A percentile compares a stretch with the other conserved stretches of the same genome.
phyloP scores from a whole-genome alignment of 2,888 invertebrate genomes.

The Eupithecia vulgata region DNA sequence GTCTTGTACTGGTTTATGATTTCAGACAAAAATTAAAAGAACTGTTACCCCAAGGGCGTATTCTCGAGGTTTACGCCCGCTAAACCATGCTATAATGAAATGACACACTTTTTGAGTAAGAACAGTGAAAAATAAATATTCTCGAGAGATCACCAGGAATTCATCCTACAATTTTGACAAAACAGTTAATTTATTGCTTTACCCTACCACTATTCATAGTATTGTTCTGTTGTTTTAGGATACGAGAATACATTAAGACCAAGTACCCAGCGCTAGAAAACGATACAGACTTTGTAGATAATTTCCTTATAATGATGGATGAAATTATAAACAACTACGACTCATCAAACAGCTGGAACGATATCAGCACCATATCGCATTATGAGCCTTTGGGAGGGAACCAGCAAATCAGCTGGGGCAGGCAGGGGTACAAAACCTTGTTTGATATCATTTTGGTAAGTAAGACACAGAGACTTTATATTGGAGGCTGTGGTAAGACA shows the following conservation, averaged over 20 bases:
- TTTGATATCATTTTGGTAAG: conserved; percentile 60
- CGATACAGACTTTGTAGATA: conserved; percentile 55
- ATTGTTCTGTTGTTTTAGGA: conserved; percentile 12
- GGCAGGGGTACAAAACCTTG: conserved; percentile 60
- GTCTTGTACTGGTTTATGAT: no score
- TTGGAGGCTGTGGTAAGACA: no score
- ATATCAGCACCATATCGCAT: conserved; percentile 52
- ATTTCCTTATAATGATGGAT: conserved; percentile 56
- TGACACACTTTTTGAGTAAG: no score
- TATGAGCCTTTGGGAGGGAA: conserved; percentile 57
- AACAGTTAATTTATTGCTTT: no score
- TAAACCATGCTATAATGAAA: no score
- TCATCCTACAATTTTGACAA: no score
- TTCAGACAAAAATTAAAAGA: no score
- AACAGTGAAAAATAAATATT: no score
- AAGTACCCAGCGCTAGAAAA: conserved; percentile 51
- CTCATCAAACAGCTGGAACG: conserved; percentile 62
- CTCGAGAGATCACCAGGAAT: no score
- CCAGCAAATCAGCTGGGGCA: conserved; percentile 63
- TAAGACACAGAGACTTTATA: background rate
- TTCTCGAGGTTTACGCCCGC: no score
- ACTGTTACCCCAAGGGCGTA: no score
- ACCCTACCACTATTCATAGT: no score
- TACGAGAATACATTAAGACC: conserved; percentile 48
- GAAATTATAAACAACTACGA: conserved; percentile 58